These are phyloP conservation scores for Hipparchia semele DNA, from an alignment of 2,888 invertebrate genomes.

Conservation along the genomic window DNA sequence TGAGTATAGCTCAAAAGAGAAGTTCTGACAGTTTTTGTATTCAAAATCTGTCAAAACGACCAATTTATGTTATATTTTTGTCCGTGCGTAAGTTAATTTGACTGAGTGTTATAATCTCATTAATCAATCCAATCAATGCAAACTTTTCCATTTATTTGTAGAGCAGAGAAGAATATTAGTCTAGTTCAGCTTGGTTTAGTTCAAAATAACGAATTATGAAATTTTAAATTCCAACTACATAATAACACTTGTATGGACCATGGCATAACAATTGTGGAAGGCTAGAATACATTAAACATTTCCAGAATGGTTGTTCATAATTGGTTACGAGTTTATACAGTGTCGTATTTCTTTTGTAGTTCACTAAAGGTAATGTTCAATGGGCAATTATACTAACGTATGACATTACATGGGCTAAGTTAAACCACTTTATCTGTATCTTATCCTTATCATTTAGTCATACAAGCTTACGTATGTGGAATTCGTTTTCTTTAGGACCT, in stretches of 20 bases:
- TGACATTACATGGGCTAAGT: slow-evolving; percentile 24
- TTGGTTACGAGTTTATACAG: not conserved
- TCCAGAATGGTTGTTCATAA: slow-evolving; percentile 1
- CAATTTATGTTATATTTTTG: too few relatives aligned
- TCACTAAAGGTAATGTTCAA: slow-evolving; percentile 32
- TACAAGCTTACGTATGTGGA: not conserved
- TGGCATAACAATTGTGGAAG: not conserved
- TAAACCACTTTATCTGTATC: slow-evolving; percentile 9
- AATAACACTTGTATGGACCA: not conserved
- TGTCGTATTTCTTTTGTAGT: slow-evolving; percentile 14
- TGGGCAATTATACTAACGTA: slow-evolving; percentile 38
- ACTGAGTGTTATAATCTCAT: too few relatives aligned
- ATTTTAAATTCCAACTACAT: not conserved
- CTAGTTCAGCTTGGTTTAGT: too few relatives aligned
- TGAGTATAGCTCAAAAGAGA: too few relatives aligned
- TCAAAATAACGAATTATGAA: too few relatives aligned
- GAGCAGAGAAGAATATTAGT: too few relatives aligned
- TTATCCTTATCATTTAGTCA: slow-evolving; percentile 24
- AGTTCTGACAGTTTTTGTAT: too few relatives aligned
- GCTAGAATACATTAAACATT: not conserved
- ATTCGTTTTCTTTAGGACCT: not conserved
- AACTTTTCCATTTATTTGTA: too few relatives aligned
- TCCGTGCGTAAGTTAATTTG: too few relatives aligned
- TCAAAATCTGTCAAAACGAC: too few relatives aligned
- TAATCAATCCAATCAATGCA: too few relatives aligned